These are phyloP conservation scores for Marmota flaviventris DNA, from an alignment of 2,113 vertebrate genomes.

Conservation along the genomic window DNA sequence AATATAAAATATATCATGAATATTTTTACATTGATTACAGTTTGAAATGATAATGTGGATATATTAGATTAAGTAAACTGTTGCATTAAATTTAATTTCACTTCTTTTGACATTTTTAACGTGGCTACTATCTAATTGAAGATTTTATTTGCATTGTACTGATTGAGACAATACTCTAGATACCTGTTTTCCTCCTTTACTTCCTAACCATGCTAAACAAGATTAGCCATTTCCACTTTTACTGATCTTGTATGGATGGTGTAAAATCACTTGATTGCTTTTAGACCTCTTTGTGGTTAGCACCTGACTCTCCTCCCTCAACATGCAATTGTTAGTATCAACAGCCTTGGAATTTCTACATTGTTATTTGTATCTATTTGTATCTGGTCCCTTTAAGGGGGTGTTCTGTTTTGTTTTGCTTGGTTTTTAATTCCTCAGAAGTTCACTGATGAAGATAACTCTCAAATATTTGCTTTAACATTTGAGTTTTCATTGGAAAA, in stretches of 20 bases:
- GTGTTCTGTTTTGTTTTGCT: background rate
- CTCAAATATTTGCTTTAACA: background rate
- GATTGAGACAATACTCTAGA: background rate
- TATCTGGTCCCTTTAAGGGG: background rate
- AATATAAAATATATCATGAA: background rate
- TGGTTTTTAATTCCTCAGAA: background rate
- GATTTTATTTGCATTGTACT: background rate
- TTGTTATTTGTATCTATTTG: background rate
- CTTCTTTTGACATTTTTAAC: background rate
- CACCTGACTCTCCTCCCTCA: background rate
- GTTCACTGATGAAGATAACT: background rate
- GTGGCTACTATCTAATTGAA: background rate
- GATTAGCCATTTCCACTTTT: background rate
- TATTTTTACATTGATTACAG: background rate
- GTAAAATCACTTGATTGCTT: background rate
- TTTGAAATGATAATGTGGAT: background rate
- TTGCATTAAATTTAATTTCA: background rate
- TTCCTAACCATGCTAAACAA: background rate
- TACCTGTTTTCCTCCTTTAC: background rate
- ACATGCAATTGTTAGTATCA: background rate
- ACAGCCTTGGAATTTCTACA: background rate
- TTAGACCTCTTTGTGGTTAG: background rate
- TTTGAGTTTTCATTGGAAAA: background rate
- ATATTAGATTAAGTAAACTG: background rate
- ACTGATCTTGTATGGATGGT: background rate